phyloP scores from a whole-genome alignment of 2,113 vertebrate genomes.

The Phainopepla nitens region DNA sequence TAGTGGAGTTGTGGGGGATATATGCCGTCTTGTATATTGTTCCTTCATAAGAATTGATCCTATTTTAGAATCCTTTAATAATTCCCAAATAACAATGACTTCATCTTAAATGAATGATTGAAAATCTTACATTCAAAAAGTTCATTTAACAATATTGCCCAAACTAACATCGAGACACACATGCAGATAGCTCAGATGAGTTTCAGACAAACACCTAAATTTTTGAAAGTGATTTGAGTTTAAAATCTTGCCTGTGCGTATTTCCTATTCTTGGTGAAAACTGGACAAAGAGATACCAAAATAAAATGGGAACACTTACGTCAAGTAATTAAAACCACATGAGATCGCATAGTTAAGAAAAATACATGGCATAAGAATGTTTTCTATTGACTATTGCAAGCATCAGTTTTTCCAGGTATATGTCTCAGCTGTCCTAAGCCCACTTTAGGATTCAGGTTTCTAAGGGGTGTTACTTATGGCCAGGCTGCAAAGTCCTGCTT shows the following conservation, averaged over 20 bases:
- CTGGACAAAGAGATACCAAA: not conserved
- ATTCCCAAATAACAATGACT: not conserved
- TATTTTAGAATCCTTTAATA: not conserved
- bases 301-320: not conserved
- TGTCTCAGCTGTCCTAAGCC: not conserved
- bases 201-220: not conserved
- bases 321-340: slow-evolving; percentile 9
- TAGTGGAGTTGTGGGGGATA: not conserved
- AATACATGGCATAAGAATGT: not conserved
- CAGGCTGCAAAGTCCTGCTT: not conserved
- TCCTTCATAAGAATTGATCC: not conserved
- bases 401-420: not conserved
- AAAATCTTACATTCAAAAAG: not conserved
- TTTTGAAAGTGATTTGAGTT: not conserved
- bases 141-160: not conserved
- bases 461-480: not conserved
- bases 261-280: not conserved
- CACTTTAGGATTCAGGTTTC: not conserved
- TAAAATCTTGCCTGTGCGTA: not conserved
- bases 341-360: not conserved
- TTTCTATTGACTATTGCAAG: not conserved
- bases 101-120: not conserved
- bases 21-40: not conserved
- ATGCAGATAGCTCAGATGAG: not conserved
- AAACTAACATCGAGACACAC: not conserved